A percentile compares a stretch with the other conserved stretches of the same genome.
These are phyloP conservation scores for Eueremaeus valkanovi DNA, from an alignment of 2,888 invertebrate species.

Conservation along the genomic window DNA sequence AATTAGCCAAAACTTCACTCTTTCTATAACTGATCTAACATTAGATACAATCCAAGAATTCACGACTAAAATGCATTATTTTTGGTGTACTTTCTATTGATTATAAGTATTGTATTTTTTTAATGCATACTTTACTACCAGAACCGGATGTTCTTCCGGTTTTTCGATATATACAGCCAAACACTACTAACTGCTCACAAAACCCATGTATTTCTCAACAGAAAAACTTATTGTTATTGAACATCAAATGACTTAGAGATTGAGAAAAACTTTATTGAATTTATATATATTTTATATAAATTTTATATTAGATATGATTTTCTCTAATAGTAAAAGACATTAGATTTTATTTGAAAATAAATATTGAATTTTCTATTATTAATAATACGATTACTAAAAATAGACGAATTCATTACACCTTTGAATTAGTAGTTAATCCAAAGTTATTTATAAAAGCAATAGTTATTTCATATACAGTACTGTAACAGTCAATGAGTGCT, in stretches of 20 bases:
- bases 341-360: too few relatives aligned
- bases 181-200: not conserved
- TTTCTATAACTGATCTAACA: constrained; percentile 3
- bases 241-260: not conserved
- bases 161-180: not conserved
- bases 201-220: not conserved
- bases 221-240: not conserved
- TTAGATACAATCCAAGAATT: not conserved
- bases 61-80: not conserved
- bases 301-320: too few relatives aligned
- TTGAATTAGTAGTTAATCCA: not conserved
- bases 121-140: not conserved
- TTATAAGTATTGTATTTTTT: not conserved
- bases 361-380: too few relatives aligned
- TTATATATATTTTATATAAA: too few relatives aligned
- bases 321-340: too few relatives aligned
- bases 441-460: not conserved
- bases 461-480: not conserved
- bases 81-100: not conserved
- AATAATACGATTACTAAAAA: too few relatives aligned
- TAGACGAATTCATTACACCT: not conserved
- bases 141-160: constrained; percentile 25
- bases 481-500: not conserved
- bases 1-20: constrained; percentile 19
- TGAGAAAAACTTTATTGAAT: not conserved